These are phyloP conservation scores for Otocyon megalotis DNA, from an alignment of 2,113 vertebrate genomes.

Conservation along the genomic window DNA sequence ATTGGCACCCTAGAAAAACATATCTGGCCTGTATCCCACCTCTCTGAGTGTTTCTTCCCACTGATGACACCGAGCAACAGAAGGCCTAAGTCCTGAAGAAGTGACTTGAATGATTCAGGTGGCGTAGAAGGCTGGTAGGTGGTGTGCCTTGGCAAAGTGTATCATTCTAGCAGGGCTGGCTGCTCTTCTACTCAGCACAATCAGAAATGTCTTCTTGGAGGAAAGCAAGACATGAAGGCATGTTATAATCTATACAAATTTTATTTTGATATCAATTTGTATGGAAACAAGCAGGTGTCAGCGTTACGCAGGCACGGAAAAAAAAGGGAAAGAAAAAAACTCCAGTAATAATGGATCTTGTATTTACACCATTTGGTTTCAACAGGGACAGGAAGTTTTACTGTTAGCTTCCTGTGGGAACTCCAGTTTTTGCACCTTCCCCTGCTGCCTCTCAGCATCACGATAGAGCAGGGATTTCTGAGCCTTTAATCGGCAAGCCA, in stretches of 20 bases:
- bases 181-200: slow-evolving; percentile 20
- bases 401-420: slow-evolving; percentile 87
- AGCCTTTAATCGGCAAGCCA: slow-evolving; percentile 96
- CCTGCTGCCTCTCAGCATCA: slow-evolving; percentile 93
- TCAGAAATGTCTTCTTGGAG: slow-evolving; percentile 42
- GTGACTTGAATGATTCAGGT: background rate
- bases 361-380: slow-evolving; percentile 84
- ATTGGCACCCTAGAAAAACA: background rate
- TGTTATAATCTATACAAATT: slow-evolving; percentile 83
- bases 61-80: background rate
- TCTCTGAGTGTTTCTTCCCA: background rate
- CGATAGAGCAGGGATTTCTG: slow-evolving; percentile 97
- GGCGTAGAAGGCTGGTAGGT: background rate
- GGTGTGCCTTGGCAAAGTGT: background rate
- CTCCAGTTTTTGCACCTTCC: slow-evolving; percentile 90
- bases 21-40: background rate
- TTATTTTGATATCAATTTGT: slow-evolving; percentile 81
- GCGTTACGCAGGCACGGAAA: slow-evolving; percentile 71
- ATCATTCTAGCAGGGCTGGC: background rate
- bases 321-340: slow-evolving; percentile 55
- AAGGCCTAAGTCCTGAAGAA: slow-evolving; percentile 45
- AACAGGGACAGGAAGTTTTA: slow-evolving; percentile 94
- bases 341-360: slow-evolving; percentile 61
- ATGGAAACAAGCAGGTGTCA: slow-evolving; percentile 81
- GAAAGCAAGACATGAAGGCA: slow-evolving; percentile 73